These are phyloP conservation scores for Pseudanteris insignis DNA, from an alignment of 2,888 invertebrate species.

Conservation along the genomic window DNA sequence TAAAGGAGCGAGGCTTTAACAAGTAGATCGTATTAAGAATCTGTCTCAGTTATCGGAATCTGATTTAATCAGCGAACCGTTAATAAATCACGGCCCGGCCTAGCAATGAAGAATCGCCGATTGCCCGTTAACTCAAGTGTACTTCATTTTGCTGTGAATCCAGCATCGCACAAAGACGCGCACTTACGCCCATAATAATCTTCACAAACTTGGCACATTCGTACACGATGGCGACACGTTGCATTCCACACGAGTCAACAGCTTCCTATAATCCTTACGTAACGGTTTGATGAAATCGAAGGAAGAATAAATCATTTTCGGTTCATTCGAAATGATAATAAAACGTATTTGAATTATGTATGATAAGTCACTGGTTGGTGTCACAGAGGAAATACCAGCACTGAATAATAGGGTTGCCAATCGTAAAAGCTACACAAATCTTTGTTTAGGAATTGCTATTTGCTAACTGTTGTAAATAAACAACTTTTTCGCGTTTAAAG, in stretches of 20 bases:
- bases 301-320: conserved; percentile 41
- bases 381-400: conserved; percentile 8
- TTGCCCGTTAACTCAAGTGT: no score
- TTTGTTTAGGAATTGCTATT: conserved; percentile 2
- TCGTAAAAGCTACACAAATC: conserved; percentile 5
- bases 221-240: conserved; percentile 38
- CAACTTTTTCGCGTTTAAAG: not conserved
- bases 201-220: conserved; percentile 23
- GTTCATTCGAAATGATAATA: conserved; percentile 34
- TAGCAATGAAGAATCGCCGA: no score
- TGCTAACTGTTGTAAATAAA: not conserved
- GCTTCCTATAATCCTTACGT: conserved; percentile 44
- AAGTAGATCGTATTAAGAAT: conserved; percentile 29
- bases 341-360: conserved; percentile 39
- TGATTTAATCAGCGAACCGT: no score
- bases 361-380: conserved; percentile 18
- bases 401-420: conserved; percentile 13
- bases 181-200: conserved; percentile 38
- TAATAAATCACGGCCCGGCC: no score
- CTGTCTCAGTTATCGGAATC: conserved; percentile 8
- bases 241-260: conserved; percentile 44
- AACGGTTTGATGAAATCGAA: conserved; percentile 36
- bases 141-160: conserved; percentile 2
- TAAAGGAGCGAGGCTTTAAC: conserved; percentile 19
- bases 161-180: conserved; percentile 8